Evolutionary conservation across 2,888 invertebrate genomes (phyloP), one percentile per base, ranked within the genome.

Genomic region (Lepeophtheirus nordmannii): DNA sequence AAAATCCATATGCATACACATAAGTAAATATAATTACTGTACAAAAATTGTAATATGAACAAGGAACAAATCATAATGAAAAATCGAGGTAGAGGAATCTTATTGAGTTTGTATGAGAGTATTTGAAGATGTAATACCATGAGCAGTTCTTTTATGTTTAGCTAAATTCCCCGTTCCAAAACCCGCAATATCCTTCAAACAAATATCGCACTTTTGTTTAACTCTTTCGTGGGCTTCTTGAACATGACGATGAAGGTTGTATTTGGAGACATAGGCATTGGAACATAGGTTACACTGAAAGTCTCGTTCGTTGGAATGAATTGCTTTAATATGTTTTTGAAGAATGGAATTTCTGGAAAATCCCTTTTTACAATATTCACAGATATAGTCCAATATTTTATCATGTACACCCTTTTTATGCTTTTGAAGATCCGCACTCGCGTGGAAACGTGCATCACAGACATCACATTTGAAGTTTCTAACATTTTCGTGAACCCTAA

Each of bases 81-180:
- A 30, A 30, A 30, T 30, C 30, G 30, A 30, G 30, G 30, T 30
- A 30, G 30, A 30, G 30, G 30, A 30, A 30, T 30, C 7, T 46
- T n/a, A 46, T 46, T 46, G 53, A 46, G 14, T 46, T 1, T n/a
- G 17, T 14, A 46, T 14, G 53, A 14, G 30, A 3, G 53, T 46
- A 17, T 14, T 46, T 1, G 53, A 17, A 5, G 53, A 17, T 2
- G 53, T 5, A 17, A 46, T 46, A 3, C 53, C 53, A 17, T 46
- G 53, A 46, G 17, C 53, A 46, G 53, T 46, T 46, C 17, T 46
- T 46, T 46, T 46, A 46, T 46, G 53, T 46, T 46, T 46, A 17
- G 53, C 17, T 17, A 46, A 46, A 46, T 46, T 46, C 53, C 53
- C 53, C 14, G 53, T 17, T 46, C 53, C 53, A 46, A 17, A 46